Percentiles rank a stretch among this genome's conserved stretches.
These are phyloP conservation scores for Phalacrocorax brasilianus DNA, from an alignment of 2,113 vertebrate genomes.

Conservation along the genomic window DNA sequence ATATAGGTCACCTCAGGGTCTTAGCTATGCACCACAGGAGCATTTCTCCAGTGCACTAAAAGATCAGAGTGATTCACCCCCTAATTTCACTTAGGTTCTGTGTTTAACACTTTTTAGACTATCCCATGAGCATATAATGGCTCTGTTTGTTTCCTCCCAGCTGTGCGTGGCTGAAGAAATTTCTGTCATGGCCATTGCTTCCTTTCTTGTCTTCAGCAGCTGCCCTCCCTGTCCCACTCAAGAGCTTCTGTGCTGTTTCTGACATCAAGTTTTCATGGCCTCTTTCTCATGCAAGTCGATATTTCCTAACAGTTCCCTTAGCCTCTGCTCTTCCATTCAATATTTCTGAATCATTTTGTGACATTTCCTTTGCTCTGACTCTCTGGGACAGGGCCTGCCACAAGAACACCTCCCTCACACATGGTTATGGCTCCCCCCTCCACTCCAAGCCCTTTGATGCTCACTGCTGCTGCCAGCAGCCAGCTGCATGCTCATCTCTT, in stretches of 20 bases:
- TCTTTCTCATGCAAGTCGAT: rapidly evolving
- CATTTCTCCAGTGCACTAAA: not conserved
- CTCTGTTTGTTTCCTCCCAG: not conserved
- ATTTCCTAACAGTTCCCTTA: not conserved
- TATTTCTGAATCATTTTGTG: not conserved
- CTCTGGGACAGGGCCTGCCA: not conserved
- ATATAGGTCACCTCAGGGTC: not conserved
- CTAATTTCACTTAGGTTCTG: not conserved
- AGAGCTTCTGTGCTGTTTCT: not conserved
- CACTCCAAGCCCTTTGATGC: conserved; percentile 5
- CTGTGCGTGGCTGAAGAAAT: not conserved
- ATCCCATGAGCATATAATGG: not conserved
- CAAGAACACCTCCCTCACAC: not conserved
- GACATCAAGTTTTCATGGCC: not conserved
- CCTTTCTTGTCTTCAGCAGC: not conserved
- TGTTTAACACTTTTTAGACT: not conserved
- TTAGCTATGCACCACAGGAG: not conserved
- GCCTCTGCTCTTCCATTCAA: not conserved
- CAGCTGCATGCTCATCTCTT: conserved; percentile 7
- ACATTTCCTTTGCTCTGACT: not conserved
- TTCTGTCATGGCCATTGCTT: not conserved
- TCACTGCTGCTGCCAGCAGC: conserved; percentile 4
- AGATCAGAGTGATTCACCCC: not conserved
- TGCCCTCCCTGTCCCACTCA: not conserved
- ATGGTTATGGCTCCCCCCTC: not conserved